Evolutionary conservation across 2,888 invertebrate species (phyloP), one percentile per base, ranked within the genome.

Genomic region (Pseudococcus longispinus): DNA sequence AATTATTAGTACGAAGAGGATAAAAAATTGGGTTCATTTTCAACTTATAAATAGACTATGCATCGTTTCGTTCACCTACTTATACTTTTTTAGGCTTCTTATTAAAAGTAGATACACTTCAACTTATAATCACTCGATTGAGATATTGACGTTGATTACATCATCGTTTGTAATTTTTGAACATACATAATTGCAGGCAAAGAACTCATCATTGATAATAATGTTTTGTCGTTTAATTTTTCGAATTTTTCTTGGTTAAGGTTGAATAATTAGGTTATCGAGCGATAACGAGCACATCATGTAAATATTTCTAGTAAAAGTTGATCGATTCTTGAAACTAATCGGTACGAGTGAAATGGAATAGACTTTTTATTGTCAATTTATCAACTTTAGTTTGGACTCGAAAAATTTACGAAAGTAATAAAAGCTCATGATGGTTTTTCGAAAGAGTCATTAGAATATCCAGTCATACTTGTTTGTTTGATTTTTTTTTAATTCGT

Each of bases 231-330:
- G 70, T 70, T 29, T 15, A 70, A 70, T 32, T 70, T 29, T 70
- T 70, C 18, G 18, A 32, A 70, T 32, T 65, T 51, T 26, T 70
- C 70, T 65, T 18, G 29, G 70, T 29, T 70, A 15, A 70, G 29
- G 70, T 70, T 70, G 70, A 70, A 29, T 29, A 70, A 70, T 29
- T 29, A 70, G 70, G 70, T 70, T 70, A 70, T 70, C 70, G 70
- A 70, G 13, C 4, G 70, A 29, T 70, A 65, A 65, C 18, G 6
- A n/a, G 29, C 29, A 29, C 15, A 37, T 37, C 37, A 29, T 70
- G 70, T 70, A 70, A 29, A 70, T 29, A 70, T 29, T 70, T 70
- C 70, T 70, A 15, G 29, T 29, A 29, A 70, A 70, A 29, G 23
- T 23, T 60, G 23, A 23, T 60, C 20, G 20, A 60, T 65, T 65